Percentiles rank a stretch among this genome's conserved stretches.
These are phyloP conservation scores for Passerina amoena DNA, from an alignment of 2,113 vertebrate genomes.

Conservation along the genomic window DNA sequence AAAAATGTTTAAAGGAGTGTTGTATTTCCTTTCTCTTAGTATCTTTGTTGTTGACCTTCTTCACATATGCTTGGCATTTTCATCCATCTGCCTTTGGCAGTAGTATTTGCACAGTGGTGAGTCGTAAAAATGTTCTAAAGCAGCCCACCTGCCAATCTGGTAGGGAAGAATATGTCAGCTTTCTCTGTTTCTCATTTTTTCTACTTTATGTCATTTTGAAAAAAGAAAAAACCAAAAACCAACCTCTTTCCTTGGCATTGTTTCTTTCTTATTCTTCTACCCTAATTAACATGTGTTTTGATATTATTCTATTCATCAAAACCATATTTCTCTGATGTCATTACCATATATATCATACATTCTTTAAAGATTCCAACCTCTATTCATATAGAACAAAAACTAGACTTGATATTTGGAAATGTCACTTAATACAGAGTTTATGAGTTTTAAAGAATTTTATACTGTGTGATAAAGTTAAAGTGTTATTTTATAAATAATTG, in stretches of 20 bases:
- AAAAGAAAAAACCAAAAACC: neutral
- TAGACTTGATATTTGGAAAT: neutral
- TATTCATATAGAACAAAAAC: neutral
- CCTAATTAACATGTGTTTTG: neutral
- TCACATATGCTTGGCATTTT: conserved; percentile 40
- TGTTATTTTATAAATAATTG: neutral
- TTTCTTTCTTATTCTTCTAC: neutral
- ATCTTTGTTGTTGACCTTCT: conserved; percentile 36
- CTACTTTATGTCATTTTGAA: neutral
- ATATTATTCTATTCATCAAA: neutral
- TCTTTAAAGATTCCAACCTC: neutral
- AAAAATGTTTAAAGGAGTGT: neutral
- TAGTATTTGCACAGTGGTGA: neutral
- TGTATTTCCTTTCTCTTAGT: neutral
- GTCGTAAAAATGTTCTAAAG: conserved; percentile 2
- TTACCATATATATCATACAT: no score
- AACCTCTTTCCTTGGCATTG: neutral
- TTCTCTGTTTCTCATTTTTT: neutral
- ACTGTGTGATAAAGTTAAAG: neutral
- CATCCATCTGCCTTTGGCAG: conserved; percentile 13
- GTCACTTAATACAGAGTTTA: neutral
- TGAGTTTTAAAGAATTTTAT: neutral
- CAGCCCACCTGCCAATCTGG: neutral
- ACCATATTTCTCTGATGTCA: neutral
- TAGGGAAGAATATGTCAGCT: neutral